Evolutionary conservation across 2,797 vertebrate species (phyloP).

Genomic region (Passerculus sandwichensis): DNA sequence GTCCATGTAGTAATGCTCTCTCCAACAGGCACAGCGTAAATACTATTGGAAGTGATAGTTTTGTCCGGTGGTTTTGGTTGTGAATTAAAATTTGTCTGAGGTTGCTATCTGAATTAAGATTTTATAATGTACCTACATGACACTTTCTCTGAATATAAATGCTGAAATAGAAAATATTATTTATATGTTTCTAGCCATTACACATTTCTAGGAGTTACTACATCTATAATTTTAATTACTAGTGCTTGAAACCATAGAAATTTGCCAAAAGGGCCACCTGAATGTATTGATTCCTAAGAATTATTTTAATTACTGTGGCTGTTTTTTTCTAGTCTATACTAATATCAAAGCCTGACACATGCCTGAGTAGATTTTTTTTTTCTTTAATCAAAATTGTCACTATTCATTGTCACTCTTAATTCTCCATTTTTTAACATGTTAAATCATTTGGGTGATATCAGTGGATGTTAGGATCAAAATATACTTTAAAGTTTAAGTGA

Average conservation of each 20-base stretch:
- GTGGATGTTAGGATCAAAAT: background rate
- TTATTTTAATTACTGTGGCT: background rate
- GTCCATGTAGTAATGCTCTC: too few species aligned
- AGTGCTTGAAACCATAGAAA: background rate
- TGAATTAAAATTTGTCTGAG: background rate
- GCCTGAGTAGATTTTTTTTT: background rate
- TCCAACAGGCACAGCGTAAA: background rate
- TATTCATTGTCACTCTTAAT: background rate
- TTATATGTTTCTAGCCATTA: background rate
- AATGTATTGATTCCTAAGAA: background rate
- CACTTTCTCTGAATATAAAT: background rate
- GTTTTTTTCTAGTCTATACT: background rate
- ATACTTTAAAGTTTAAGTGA: background rate
- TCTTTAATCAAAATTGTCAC: background rate
- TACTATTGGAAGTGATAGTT: background rate
- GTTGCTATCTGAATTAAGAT: background rate
- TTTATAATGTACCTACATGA: background rate
- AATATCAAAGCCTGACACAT: background rate
- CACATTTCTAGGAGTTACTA: background rate
- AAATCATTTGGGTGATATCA: background rate
- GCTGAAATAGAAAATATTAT: background rate
- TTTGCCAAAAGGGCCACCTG: background rate
- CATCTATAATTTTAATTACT: background rate
- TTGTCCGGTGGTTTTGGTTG: background rate
- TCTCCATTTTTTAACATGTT: background rate